Conservation (phyloP, 2,113 vertebrate species). For the Marmota flaviventris region DNA sequence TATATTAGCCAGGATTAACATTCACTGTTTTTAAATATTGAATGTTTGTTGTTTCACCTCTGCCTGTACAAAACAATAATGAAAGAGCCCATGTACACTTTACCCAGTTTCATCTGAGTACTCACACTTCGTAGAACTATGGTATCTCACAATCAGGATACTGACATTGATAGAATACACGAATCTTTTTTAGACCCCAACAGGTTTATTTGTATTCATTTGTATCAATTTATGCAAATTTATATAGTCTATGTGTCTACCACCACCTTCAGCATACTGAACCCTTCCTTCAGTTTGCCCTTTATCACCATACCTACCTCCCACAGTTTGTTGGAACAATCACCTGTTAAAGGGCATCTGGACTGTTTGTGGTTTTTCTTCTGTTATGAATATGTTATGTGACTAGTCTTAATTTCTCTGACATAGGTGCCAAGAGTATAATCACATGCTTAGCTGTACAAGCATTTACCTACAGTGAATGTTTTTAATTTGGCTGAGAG, state of each 20-base stretch:
- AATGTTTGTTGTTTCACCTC: not conserved
- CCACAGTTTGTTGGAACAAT: not conserved
- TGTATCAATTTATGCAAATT: not conserved
- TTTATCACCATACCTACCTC: not conserved
- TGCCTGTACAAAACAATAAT: not conserved
- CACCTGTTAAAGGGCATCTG: not conserved
- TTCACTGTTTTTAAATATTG: not conserved
- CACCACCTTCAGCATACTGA: not conserved
- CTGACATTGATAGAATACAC: not conserved
- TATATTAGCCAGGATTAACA: not conserved
- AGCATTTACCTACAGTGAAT: not conserved
- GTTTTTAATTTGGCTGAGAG: not conserved
- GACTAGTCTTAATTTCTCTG: constrained; percentile 25
- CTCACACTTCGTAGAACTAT: not conserved
- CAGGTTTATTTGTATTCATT: not conserved
- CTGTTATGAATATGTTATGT: not conserved
- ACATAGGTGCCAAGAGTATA: not conserved
- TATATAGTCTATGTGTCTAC: not conserved
- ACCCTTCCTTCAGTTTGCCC: not conserved
- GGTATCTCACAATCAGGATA: not conserved
- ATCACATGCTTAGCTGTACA: not conserved
- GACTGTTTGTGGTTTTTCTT: not conserved
- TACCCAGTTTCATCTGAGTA: not conserved
- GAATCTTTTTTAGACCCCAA: not conserved
- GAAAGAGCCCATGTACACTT: not conserved